A percentile compares a stretch with the other conserved stretches of the same genome.
These are phyloP conservation scores for Araneus ventricosus DNA, from an alignment of 1,140 invertebrate genomes.

Conservation along the genomic window DNA sequence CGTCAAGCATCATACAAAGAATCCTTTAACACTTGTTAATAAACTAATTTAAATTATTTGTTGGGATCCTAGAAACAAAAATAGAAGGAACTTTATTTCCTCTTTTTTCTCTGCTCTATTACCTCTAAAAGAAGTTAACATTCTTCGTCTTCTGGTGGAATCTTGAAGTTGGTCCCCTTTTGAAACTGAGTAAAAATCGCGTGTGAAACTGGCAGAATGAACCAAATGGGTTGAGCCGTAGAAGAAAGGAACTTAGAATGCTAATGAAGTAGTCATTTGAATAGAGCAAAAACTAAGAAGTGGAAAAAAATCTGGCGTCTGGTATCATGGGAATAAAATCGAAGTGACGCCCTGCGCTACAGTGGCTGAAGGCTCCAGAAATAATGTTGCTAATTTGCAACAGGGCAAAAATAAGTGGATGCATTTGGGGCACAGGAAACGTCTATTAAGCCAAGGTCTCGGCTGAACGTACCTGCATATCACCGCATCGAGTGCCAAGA, in stretches of 20 bases:
- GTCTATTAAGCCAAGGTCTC: neutral
- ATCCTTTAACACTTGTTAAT: too few relatives aligned
- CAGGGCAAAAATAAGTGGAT: constrained; percentile 17
- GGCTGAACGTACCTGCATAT: neutral
- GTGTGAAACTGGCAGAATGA: neutral
- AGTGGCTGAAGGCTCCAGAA: neutral
- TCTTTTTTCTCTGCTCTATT: too few relatives aligned
- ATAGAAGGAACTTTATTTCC: too few relatives aligned
- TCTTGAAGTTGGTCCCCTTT: constrained; percentile 21
- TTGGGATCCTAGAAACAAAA: too few relatives aligned
- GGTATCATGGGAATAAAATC: constrained; percentile 36
- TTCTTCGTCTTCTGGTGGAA: neutral
- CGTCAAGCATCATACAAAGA: too few relatives aligned
- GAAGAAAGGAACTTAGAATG: constrained; percentile 30
- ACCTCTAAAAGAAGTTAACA: neutral
- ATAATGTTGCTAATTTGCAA: constrained; percentile 23
- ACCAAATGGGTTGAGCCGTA: constrained; percentile 23
- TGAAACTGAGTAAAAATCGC: neutral
- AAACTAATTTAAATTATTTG: too few relatives aligned
- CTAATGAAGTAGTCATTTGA: constrained; percentile 30
- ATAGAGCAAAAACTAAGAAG: neutral
- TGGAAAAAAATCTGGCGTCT: neutral
- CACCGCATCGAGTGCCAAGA: neutral
- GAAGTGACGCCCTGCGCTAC: constrained; percentile 13
- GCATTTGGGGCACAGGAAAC: neutral